phyloP scores from a whole-genome alignment of 1,140 invertebrate species.

The Drosophila nigrodunni region DNA sequence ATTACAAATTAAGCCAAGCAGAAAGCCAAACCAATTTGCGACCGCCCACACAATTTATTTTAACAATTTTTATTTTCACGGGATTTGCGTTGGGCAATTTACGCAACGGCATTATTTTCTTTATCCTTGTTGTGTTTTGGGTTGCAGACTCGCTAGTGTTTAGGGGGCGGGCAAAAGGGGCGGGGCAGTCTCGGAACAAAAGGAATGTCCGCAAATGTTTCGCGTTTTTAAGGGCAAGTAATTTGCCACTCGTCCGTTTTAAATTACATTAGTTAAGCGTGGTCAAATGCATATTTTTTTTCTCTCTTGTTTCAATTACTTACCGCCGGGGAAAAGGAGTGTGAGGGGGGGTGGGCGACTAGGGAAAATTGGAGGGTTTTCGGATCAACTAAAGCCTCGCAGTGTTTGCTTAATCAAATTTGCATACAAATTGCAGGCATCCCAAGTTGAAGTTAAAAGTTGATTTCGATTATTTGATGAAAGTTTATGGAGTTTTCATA shows the following conservation, averaged over 20 bases:
- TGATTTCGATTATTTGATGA: slow-evolving; percentile 81
- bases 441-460: slow-evolving; percentile 70
- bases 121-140: slow-evolving; percentile 43
- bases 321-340: slow-evolving; percentile 5
- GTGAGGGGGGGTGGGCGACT: neutral
- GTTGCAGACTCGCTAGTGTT: neutral
- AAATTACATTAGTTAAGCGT: slow-evolving; percentile 77
- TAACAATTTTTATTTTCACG: slow-evolving; percentile 66
- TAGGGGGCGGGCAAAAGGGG: neutral
- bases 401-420: slow-evolving; percentile 77
- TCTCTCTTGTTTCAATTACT: slow-evolving; percentile 70
- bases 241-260: slow-evolving; percentile 81
- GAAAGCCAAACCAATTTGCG: slow-evolving; percentile 66
- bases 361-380: neutral
- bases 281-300: slow-evolving; percentile 77
- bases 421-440: slow-evolving; percentile 78
- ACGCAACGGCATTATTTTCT: slow-evolving; percentile 39
- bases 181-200: neutral
- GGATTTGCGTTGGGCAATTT: slow-evolving; percentile 70
- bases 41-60: slow-evolving; percentile 77
- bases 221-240: slow-evolving; percentile 67
- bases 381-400: slow-evolving; percentile 33
- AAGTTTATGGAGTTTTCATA: slow-evolving; percentile 62
- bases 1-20: slow-evolving; percentile 77
- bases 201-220: slow-evolving; percentile 44